Evolutionary conservation across 2,113 vertebrate genomes (phyloP).

Genomic region (Piprites chloris): DNA sequence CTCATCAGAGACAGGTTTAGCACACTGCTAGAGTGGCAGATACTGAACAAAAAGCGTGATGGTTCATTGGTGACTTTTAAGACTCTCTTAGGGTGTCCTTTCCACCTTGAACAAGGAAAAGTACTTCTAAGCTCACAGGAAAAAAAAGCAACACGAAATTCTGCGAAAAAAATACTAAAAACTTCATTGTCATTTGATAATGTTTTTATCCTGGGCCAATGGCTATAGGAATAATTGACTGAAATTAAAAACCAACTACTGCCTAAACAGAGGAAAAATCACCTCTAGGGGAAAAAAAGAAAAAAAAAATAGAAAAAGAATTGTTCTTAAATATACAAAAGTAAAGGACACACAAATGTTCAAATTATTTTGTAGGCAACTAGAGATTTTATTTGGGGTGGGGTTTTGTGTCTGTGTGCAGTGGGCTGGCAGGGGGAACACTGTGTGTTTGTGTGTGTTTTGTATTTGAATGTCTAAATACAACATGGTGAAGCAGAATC

Average conservation of each 20-base stretch:
- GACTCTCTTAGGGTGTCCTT: not conserved
- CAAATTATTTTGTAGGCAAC: not conserved
- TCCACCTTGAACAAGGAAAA: not conserved
- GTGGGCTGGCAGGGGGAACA: fast-evolving
- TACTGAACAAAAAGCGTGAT: not conserved
- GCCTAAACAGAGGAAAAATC: not conserved
- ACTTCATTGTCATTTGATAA: not conserved
- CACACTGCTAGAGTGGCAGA: not conserved
- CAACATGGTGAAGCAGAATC: not conserved
- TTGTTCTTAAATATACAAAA: not conserved
- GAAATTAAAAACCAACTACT: not conserved
- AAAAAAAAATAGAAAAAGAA: not conserved
- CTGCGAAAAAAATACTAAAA: not conserved
- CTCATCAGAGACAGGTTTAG: not conserved
- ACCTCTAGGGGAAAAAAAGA: not conserved
- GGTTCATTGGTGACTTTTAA: not conserved
- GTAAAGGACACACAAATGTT: not conserved
- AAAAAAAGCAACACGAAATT: not conserved
- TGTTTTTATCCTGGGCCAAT: not conserved
- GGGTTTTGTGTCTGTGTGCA: not conserved
- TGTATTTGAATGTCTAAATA: not conserved
- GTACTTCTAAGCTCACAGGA: not conserved
- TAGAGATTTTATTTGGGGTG: not conserved
- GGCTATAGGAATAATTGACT: not conserved
- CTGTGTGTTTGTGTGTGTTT: not conserved